These are phyloP conservation scores for Perizoma affinitatum DNA, from an alignment of 2,888 invertebrate genomes.

Conservation along the genomic window DNA sequence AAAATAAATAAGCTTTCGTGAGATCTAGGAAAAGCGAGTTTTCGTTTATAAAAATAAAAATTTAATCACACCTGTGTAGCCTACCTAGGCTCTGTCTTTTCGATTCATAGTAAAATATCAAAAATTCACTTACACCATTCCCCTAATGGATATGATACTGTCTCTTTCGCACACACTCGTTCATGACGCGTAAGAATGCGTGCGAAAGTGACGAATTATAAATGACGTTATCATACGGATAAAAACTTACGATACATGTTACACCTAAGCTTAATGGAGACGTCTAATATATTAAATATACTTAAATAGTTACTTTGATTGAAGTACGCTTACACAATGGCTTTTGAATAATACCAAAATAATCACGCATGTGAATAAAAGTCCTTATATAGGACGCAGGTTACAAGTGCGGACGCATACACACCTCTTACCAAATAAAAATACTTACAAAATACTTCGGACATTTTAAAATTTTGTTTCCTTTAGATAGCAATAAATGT, in stretches of 20 bases:
- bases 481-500: no score
- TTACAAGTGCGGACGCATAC: neutral
- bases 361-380: constrained; percentile 34
- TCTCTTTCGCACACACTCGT: constrained; percentile 26
- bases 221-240: constrained; percentile 71
- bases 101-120: constrained; percentile 83
- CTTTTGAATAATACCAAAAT: constrained; percentile 45
- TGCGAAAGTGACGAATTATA: constrained; percentile 59
- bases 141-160: constrained; percentile 77
- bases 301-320: constrained; percentile 76
- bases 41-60: constrained; percentile 64
- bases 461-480: constrained; percentile 8
- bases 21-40: constrained; percentile 69
- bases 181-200: constrained; percentile 27
- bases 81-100: constrained; percentile 73
- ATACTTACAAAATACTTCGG: constrained; percentile 3
- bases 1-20: constrained; percentile 50
- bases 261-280: constrained; percentile 74
- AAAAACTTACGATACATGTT: constrained; percentile 80
- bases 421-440: constrained; percentile 11
- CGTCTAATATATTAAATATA: constrained; percentile 80
- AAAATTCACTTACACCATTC: constrained; percentile 77
- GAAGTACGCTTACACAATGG: constrained; percentile 55
- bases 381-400: constrained; percentile 37
- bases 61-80: constrained; percentile 47